phyloP scores from a whole-genome alignment of 2,888 invertebrate genomes.

The Selenia dentaria region DNA sequence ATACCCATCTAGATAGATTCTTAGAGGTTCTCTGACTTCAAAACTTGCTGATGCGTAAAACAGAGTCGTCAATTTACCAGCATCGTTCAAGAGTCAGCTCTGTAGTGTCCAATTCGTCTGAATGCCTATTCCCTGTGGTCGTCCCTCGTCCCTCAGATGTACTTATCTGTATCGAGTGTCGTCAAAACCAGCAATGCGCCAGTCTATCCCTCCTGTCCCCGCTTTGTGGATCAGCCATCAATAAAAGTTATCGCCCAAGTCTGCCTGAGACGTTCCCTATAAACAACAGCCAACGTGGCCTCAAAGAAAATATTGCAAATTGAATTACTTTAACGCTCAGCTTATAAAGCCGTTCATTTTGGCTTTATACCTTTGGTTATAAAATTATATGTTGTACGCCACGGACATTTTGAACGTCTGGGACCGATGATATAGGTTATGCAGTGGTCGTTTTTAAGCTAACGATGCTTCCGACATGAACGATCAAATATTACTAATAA shows the following conservation, averaged over 20 bases:
- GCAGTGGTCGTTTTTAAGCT: too few species aligned
- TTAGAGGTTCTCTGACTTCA: too few species aligned
- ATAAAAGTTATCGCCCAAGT: constrained; percentile 45
- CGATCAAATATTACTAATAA: too few species aligned
- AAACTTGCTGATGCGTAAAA: neutral
- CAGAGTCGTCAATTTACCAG: neutral
- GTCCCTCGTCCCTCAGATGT: neutral
- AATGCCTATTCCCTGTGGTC: neutral
- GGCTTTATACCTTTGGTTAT: constrained; percentile 8
- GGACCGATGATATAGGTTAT: too few species aligned
- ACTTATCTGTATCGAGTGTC: constrained; percentile 9
- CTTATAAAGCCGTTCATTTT: constrained; percentile 7
- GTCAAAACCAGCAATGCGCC: constrained; percentile 23
- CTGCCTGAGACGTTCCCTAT: constrained; percentile 39
- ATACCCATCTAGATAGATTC: too few species aligned
- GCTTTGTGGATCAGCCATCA: constrained; percentile 44
- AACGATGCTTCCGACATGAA: too few species aligned
- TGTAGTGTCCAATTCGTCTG: neutral
- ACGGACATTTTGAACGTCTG: too few species aligned
- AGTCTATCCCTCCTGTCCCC: constrained; percentile 27
- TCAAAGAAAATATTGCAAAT: constrained; percentile 44
- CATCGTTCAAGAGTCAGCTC: neutral
- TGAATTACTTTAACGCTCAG: constrained; percentile 35
- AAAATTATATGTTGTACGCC: neutral
- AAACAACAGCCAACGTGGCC: constrained; percentile 31